Evolutionary conservation across 2,888 invertebrate genomes (phyloP), one percentile per base, ranked within the genome.

Genomic region (Callimorpha dominula): DNA sequence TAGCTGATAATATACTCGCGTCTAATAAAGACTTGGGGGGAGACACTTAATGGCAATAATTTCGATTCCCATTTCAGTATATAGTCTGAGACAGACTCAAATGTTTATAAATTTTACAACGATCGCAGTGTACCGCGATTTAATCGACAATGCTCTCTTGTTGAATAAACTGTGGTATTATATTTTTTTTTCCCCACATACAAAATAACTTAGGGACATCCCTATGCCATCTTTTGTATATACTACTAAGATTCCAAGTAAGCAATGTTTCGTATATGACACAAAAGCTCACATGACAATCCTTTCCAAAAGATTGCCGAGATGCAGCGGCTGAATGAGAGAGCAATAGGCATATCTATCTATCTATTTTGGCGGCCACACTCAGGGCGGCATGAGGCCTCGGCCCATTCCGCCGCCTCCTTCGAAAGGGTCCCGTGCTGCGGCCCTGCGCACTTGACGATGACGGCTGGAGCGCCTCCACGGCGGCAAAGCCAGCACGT

Each of bases 31-130:
- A 3, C 20, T 20, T 12, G 31, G 20, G 43, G 12, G n/a, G 17
- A 50, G 11, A 66, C 11, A n/a, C 50, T 50, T 12, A 40, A 31
- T 40, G 11, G 0, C 42, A 52, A 52, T 43, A 7, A 52, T 52
- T 42, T 67, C n/a, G 9, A 7, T 54, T 54, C n/a, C 52, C n/a
- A 54, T 54, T 52, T 42, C 52, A 46, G 6, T 46, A 9, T 46
- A 46, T 46, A 54, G 20, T 57, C 57, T 31, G 6, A 67, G 12
- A 15, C 15, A 15, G 49, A 66, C 31, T 31, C 52, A 40, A 40
- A n/a, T 40, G 52, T 52, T 66, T 66, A 52, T 67, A 42, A 67
- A 67, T n/a, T n/a, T 7, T 42, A 66, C 12, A 12, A 52, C n/a
- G 17, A 6, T 17, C 20, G 3, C 46, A 40, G 7, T 6, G 52